Conservation (phyloP, 2,113 vertebrate species). For the Nothobranchius furzeri region DNA sequence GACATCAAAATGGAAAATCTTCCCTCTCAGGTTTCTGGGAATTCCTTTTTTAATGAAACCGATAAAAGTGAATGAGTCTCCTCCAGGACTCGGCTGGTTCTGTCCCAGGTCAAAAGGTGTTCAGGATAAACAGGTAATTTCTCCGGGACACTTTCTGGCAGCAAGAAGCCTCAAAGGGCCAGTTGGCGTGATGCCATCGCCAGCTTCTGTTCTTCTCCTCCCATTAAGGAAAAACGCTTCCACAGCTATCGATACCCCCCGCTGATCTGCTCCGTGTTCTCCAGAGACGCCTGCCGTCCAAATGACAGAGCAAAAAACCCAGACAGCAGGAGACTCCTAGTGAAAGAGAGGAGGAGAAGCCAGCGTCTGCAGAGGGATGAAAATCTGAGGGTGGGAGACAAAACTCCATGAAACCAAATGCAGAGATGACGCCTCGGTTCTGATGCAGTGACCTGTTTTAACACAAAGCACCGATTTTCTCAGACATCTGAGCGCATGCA, state of each 20-base stretch:
- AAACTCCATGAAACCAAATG: too few relatives aligned
- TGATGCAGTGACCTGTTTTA: too few relatives aligned
- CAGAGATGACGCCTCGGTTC: too few relatives aligned
- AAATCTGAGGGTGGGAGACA: too few relatives aligned
- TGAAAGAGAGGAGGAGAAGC: too few relatives aligned
- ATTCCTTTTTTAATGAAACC: too few relatives aligned
- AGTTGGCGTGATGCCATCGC: constrained; percentile 11
- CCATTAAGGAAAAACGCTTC: not conserved
- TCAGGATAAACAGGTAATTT: constrained; percentile 6
- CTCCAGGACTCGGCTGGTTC: not conserved
- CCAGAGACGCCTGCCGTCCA: not conserved
- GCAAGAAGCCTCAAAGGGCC: not conserved
- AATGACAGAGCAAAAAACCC: not conserved
- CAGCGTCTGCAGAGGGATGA: too few relatives aligned
- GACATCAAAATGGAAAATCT: too few relatives aligned
- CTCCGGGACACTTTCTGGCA: constrained; percentile 27
- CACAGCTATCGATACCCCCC: not conserved
- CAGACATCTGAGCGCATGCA: too few relatives aligned
- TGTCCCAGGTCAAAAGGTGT: not conserved
- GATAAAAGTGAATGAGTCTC: too few relatives aligned
- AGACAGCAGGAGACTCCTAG: not conserved
- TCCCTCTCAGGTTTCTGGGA: too few relatives aligned
- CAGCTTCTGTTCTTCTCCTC: constrained; percentile 4
- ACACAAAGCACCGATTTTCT: too few relatives aligned
- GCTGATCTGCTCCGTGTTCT: not conserved